Base-by-base conservation (phyloP, 2,113 vertebrate genomes). In the Festucalex cinctus region DNA sequence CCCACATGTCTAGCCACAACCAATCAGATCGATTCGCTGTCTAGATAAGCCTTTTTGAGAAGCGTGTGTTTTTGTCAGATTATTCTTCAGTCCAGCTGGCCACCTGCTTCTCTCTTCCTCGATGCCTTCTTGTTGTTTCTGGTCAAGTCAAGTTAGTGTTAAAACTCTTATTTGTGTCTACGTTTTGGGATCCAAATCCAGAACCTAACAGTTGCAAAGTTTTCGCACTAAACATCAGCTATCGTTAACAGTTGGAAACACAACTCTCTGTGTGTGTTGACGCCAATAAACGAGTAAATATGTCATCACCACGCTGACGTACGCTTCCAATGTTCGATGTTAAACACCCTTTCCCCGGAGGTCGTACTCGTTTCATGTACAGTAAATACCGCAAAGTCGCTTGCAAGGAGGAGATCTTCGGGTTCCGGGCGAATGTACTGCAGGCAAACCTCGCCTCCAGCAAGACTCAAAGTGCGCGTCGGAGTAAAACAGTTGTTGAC, bases 401-500 rank as follows among this genome's bases (percentile, higher is more conserved):
- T 64, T 65, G 43, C 48, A 85, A 81, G 82, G 80, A 75, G 68
- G 75, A 79, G 76, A 82, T 83, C 78, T 79, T 75, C 72, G 13
- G 1, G n/a, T 39, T 39, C 61, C 61, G 13, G 73, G 87, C 79
- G 75, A 86, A 88, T n/a, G 56, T 35, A 80, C 84, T 86, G 80
- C 86, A 85, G 91, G 92, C 85, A 93, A 88, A 51, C 89, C 88
- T 93, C 91, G 93, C 95, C 95, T 95, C 86, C 83, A 96, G 95
- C 93, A 87, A 90, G 91, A 93, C 93, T 95, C 95, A 95, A 32
- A 94, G 89, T 90, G 93, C 89, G 90, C 92, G 92, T 93, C 93
- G 93, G 89, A 94, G 93, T 93, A 92, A 94, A 94, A 91, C 91
- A 90, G 92, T 93, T 94, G 94, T 95, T 95, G 93, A 93, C 94